Base-by-base conservation (phyloP, 2,797 vertebrate genomes). In the Clarias laeviceps region DNA sequence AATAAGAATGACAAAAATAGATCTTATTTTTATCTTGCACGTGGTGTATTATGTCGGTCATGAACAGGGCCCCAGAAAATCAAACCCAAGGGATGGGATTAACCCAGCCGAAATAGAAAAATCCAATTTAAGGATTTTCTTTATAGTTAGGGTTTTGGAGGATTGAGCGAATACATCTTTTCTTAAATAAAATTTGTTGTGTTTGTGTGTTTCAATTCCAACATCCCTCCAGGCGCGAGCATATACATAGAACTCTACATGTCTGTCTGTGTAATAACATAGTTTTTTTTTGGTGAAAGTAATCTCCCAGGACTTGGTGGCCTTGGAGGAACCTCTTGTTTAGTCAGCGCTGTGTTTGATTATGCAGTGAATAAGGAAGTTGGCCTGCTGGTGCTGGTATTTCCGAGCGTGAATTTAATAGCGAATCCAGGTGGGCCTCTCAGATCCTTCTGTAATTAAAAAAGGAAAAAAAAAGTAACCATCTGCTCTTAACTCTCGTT, bases 401-500 rank as follows among this genome's bases (percentile, higher is more conserved):
- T 82, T 85, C 76, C 40, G 5, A n/a, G 57, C 15, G 59, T 12
- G 69, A 34, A 45, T 80, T 32, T 5, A 82, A 82, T 70, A 64
- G 56, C 73, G 81, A 84, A 79, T 72, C 70, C 83, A 80, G 88
- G 85, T 85, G 72, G 86, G 80, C 80, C n/a, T 84, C 34, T 85
- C 80, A 73, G 37, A 83, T 87, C 76, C 68, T 34, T 83, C 77
- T 88, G 83, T 87, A 79, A 84, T 84, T 86, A 85, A 84, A 84
- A 80, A 45, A 77, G 84, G 24, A 80, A 80, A 80, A 83, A 82
- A 82, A 73, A 45, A 77, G 84, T 27, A 84, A 82, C 83, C 87
- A 88, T 88, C 83, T 88, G 87, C 83, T 87, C 85, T 84, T 74
- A 84, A 65, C 50, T 77, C 66, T 84, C 65, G 22, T 34, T 87